Base-by-base conservation (phyloP, 2,797 vertebrate genomes). In the Chiloscyllium punctatum region DNA sequence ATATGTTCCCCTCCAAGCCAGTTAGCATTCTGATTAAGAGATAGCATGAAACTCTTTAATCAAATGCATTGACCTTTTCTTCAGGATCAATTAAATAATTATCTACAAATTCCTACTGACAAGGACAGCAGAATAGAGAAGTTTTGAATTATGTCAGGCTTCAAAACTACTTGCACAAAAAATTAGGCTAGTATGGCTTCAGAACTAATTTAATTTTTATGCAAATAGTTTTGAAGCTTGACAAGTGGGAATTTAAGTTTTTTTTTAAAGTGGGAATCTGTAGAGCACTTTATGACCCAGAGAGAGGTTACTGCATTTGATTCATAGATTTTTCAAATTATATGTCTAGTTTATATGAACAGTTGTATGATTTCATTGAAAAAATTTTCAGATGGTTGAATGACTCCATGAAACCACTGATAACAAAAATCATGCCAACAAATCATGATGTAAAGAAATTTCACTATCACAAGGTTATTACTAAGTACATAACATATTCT, bases 391-490 rank as follows among this genome's bases (percentile, higher is more conserved):
- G 16, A n/a, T 91, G 66, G 16, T 68, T 91, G 88, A 91, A 91
- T 91, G 88, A 91, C 57, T 91, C 88, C 37, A 33, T 66, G 88
- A 91, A 91, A 91, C 33, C 57, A 66, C 88, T 1, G 9, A n/a
- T 66, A 23, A 57, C 57, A 91, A 91, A 66, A 66, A 68, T n/a
- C 16, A 66, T n/a, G 37, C 1, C 42, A 37, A 66, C 57, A 91
- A 91, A 33, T 91, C 57, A 68, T 91, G 88, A 88, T 88, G 86
- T 88, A 88, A 88, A 88, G 33, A 88, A 57, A 91, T 21, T 53
- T 91, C 53, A 57, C 30, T 62, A 91, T 66, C 25, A 84, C 88
- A 37, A 48, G 37, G 53, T 30, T 37, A 66, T 91, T 9, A 68
- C 53, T n/a, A 68, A 91, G 57, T 9, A n/a, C 15, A 2, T 37